Evolutionary conservation across 2,113 vertebrate genomes (phyloP), one percentile per base, ranked within the genome.

Genomic region (Penelope pileata): DNA sequence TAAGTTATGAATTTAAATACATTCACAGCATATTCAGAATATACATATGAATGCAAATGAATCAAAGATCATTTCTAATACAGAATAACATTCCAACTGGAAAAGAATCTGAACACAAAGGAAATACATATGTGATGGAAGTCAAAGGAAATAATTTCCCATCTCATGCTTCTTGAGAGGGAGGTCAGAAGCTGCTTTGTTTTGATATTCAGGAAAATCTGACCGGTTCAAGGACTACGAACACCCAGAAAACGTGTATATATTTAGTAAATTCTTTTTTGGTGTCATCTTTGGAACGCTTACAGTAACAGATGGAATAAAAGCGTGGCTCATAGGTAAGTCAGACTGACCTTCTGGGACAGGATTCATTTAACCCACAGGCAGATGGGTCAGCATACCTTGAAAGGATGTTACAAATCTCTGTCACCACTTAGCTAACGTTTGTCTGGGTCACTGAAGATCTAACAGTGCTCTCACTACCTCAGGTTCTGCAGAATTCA

Each of bases 221-320:
- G 0, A 72, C 40, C 23, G 12, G 18, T 84, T 93, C 78, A 92
- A 94, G 91, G 87, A 91, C 84, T 82, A 60, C n/a, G 22, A 58
- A 50, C 68, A 83, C 53, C 40, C 40, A 76, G 8, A 15, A 64
- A 68, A 87, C 79, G 12, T 15, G 43, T 45, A 51, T 68, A 77
- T 70, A 88, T 96, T 95, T 93, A 94, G 88, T 74, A 94, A 88
- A 77, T 22, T 83, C 42, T 66, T 88, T 79, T 88, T 88, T 93
- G 92, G 86, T 83, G 67, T 74, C 54, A 58, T 77, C 34, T 86
- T 70, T 85, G 88, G 88, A 93, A 88, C 69, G 83, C 69, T 82
- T 69, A 60, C 29, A 64, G 51, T 91, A 94, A 89, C 86, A 97
- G 95, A 97, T 83, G 93, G 86, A 94, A 83, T 67, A 83, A 95